phyloP scores from a whole-genome alignment of 2,888 invertebrate species.

The Trichopoda pennipes region DNA sequence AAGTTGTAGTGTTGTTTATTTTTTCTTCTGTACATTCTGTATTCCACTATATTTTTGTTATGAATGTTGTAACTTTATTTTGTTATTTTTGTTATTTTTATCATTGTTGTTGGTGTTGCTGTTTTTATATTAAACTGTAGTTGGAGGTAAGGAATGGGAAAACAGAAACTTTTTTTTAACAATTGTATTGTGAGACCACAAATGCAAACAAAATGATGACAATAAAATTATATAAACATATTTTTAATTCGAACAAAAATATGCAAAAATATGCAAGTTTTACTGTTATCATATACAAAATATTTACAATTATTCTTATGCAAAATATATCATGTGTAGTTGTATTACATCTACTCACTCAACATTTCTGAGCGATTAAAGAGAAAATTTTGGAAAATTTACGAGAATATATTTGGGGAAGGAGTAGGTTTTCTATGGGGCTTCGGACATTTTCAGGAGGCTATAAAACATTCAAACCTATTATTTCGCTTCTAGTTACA shows the following conservation, averaged over 20 bases:
- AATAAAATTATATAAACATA: constrained; percentile 68
- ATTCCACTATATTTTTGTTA: constrained; percentile 13
- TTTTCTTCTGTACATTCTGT: constrained; percentile 5
- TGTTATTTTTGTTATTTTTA: not conserved
- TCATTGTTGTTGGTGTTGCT: not conserved
- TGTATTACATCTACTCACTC: constrained; percentile 6
- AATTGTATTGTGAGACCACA: constrained; percentile 65
- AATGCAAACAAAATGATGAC: constrained; percentile 65
- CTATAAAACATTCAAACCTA: no score
- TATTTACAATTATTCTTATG: constrained; percentile 11
- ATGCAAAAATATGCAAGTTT: constrained; percentile 39
- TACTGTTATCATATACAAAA: constrained; percentile 35
- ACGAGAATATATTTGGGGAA: no score
- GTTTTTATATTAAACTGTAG: constrained; percentile 11
- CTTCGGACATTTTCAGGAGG: no score
- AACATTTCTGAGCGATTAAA: no score
- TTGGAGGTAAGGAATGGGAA: not conserved
- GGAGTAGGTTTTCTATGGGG: no score
- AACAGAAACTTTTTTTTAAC: constrained; percentile 45
- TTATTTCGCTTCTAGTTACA: no score
- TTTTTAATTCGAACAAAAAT: constrained; percentile 55
- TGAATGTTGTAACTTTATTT: constrained; percentile 15
- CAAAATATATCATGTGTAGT: constrained; percentile 1
- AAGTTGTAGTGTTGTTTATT: constrained; percentile 10
- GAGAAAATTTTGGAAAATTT: no score